A percentile compares a stretch with the other conserved stretches of the same genome.
These are phyloP conservation scores for Leptinotarsa tumamoca DNA, from an alignment of 2,888 invertebrate species.

Conservation along the genomic window DNA sequence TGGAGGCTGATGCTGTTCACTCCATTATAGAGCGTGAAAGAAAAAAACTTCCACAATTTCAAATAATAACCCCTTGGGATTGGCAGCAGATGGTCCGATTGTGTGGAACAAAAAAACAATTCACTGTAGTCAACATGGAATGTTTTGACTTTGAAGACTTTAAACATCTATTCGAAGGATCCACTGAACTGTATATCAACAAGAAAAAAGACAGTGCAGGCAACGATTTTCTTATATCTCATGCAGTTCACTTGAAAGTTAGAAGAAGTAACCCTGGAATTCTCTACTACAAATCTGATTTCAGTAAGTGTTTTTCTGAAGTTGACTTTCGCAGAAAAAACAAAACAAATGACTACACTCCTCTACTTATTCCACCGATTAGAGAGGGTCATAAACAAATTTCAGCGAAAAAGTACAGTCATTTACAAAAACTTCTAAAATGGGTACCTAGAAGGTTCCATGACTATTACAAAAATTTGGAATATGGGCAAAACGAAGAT, in stretches of 20 bases:
- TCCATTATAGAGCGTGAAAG: constrained; percentile 39
- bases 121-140: constrained; percentile 38
- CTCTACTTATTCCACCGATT: background rate
- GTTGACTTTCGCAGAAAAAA: background rate
- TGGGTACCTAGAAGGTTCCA: constrained; percentile 2
- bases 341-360: background rate
- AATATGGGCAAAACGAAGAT: constrained; percentile 1
- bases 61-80: constrained; percentile 45
- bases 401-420: background rate
- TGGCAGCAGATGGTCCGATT: constrained; percentile 41
- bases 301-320: background rate
- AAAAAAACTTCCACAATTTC: constrained; percentile 35
- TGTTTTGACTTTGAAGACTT: background rate
- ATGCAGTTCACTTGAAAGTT: background rate
- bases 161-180: background rate
- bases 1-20: constrained; percentile 38
- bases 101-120: constrained; percentile 27
- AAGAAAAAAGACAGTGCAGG: background rate
- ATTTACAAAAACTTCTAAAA: constrained; percentile 2
- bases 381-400: background rate
- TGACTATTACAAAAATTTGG: constrained; percentile 7
- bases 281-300: background rate
- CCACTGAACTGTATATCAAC: background rate
- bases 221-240: background rate
- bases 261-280: background rate